Base-by-base conservation (phyloP, 1,140 invertebrate genomes). In the Drosophila persimilis region DNA sequence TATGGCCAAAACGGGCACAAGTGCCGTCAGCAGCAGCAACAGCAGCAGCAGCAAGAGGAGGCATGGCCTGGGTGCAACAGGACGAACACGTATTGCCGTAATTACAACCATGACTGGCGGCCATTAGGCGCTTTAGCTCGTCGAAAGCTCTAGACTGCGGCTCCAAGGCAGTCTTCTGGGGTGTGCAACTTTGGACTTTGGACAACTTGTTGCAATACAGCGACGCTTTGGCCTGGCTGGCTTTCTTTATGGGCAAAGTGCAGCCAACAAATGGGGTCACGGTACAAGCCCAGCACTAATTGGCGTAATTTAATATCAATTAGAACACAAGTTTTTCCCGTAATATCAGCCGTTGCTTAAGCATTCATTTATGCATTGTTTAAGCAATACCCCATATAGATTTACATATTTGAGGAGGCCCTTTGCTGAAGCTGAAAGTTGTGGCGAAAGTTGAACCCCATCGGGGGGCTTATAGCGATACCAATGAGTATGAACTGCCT, bases 21-120 rank as follows among this genome's bases (percentile, higher is more conserved):
- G 77, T 80, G 81, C 54, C 79, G 57, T 55, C 59, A 46, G 17
- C 51, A 52, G 20, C 24, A 26, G 24, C 24, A 24, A 3, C 24
- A 24, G 24, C 24, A 24, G 3, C 24, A 24, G 24, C 24, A 26
- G 24, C 24, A 26, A 26, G 24, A 52, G 15, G n/a, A 20, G 44
- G 13, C 44, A 46, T 5, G 7, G 45, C 13, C 8, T 31, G 31
- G 29, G 72, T 85, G 81, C 81, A 88, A 86, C 83, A 88, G 77
- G 77, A 72, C 83, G 77, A 71, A 53, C 81, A 86, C 77, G 81
- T 78, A 84, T 64, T 69, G 56, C 57, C 41, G 57, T 88, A 78
- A 77, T 86, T 86, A 74, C 73, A 44, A 56, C 39, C 52, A 57
- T 51, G 52, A 62, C 76, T 69, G 51, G 45, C 43, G 65, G 47